Conservation (phyloP, 2,888 invertebrate genomes). For the Stictocephala bisonia region DNA sequence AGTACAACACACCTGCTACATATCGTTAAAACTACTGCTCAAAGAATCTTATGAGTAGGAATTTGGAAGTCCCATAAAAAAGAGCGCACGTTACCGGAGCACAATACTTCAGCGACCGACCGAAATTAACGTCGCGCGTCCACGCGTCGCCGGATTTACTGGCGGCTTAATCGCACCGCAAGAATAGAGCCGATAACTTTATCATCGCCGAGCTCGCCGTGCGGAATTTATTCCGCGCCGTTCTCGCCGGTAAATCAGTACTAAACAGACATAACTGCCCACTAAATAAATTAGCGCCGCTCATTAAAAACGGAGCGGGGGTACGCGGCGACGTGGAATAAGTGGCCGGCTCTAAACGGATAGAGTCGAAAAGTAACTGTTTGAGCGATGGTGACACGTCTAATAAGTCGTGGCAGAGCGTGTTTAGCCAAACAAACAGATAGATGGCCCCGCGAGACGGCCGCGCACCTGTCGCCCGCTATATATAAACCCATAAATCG, state of each 20-base stretch:
- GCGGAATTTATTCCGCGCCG: background rate
- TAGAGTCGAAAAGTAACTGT: too few species aligned
- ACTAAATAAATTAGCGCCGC: constrained; percentile 7
- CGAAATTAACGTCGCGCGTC: too few species aligned
- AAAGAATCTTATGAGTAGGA: too few species aligned
- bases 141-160: too few species aligned
- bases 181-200: background rate
- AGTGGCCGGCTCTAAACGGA: too few species aligned
- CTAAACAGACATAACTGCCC: constrained; percentile 11
- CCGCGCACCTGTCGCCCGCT: constrained; percentile 22
- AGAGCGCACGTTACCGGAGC: too few species aligned
- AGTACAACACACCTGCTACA: too few species aligned
- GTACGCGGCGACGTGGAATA: constrained; percentile 9
- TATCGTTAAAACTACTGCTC: too few species aligned
- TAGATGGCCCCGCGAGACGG: too few species aligned
- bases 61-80: too few species aligned
- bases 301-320: background rate
- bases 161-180: too few species aligned
- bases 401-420: constrained; percentile 30
- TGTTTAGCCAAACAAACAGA: constrained; percentile 21
- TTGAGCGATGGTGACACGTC: constrained; percentile 21
- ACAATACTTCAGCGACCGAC: too few species aligned
- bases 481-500: constrained; percentile 29
- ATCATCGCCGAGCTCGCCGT: background rate
- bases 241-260: constrained; percentile 28